These are phyloP conservation scores for Probaryconus sp. DNA, from an alignment of 1,140 invertebrate species.

Conservation along the genomic window DNA sequence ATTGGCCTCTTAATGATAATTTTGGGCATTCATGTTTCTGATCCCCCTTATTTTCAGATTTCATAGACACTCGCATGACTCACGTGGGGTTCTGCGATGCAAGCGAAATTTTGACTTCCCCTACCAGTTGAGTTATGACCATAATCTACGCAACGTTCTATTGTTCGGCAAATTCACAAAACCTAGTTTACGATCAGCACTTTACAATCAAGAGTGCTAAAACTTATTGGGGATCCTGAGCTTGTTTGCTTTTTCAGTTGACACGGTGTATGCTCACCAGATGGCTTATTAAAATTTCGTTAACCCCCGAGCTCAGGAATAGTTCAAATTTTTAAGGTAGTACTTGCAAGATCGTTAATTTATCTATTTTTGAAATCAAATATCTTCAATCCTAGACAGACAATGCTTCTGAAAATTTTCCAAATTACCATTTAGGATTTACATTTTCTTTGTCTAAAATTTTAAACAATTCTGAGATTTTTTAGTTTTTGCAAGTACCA, in stretches of 20 bases:
- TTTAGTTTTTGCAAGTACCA: too few relatives aligned
- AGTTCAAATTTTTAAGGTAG: too few relatives aligned
- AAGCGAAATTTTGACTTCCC: not conserved
- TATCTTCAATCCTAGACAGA: too few relatives aligned
- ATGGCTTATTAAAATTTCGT: too few relatives aligned
- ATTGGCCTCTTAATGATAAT: conserved; percentile 32
- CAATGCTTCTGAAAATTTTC: too few relatives aligned
- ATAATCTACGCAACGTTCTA: conserved; percentile 36
- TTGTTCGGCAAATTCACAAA: conserved; percentile 45
- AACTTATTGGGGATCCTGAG: conserved; percentile 3
- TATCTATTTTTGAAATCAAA: too few relatives aligned
- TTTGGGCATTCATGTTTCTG: conserved; percentile 21
- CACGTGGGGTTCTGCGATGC: conserved; percentile 7
- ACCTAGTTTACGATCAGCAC: conserved; percentile 36
- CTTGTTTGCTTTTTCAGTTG: conserved; percentile 13
- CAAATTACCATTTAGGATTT: too few relatives aligned
- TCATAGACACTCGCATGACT: conserved; percentile 36
- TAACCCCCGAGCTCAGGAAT: too few relatives aligned
- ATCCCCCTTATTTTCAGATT: conserved; percentile 44
- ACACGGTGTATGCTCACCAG: conserved; percentile 8
- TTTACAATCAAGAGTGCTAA: conserved; percentile 27
- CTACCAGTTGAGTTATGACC: conserved; percentile 39
- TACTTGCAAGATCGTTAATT: too few relatives aligned
- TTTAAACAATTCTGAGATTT: too few relatives aligned
- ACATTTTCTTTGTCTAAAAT: too few relatives aligned